Conservation (phyloP, 2,888 invertebrate species). For the Phortica magna region DNA sequence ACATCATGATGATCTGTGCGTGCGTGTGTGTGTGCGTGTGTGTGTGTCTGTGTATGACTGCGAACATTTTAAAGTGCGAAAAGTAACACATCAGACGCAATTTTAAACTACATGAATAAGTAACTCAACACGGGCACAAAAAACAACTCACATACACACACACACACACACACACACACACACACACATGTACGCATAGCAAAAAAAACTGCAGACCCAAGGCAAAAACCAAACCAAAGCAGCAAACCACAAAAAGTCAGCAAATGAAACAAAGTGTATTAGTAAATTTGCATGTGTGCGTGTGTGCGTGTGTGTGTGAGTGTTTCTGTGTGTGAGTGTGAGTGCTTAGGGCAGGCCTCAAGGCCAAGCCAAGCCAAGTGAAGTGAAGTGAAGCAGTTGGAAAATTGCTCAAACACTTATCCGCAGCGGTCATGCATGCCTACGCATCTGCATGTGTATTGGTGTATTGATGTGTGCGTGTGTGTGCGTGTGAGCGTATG, state of each 20-base stretch:
- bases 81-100: slow-evolving; percentile 13
- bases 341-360: background rate
- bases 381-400: slow-evolving; percentile 12
- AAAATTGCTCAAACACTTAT: background rate
- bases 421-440: background rate
- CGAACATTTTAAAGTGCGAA: slow-evolving; percentile 25
- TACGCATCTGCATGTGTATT: background rate
- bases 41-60: slow-evolving; percentile 1
- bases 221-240: slow-evolving; percentile 10
- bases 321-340: background rate
- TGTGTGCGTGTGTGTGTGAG: slow-evolving; percentile 1
- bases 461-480: background rate
- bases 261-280: background rate
- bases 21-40: background rate
- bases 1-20: background rate
- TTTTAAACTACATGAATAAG: slow-evolving; percentile 5
- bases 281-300: background rate
- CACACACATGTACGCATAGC: background rate
- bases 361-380: background rate
- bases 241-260: slow-evolving; percentile 18
- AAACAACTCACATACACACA: background rate
- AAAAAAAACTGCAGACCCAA: background rate
- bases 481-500: background rate
- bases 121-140: background rate
- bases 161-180: background rate